Evolutionary conservation across 2,797 vertebrate genomes (phyloP).

Genomic region (Euphonia xanthogaster): DNA sequence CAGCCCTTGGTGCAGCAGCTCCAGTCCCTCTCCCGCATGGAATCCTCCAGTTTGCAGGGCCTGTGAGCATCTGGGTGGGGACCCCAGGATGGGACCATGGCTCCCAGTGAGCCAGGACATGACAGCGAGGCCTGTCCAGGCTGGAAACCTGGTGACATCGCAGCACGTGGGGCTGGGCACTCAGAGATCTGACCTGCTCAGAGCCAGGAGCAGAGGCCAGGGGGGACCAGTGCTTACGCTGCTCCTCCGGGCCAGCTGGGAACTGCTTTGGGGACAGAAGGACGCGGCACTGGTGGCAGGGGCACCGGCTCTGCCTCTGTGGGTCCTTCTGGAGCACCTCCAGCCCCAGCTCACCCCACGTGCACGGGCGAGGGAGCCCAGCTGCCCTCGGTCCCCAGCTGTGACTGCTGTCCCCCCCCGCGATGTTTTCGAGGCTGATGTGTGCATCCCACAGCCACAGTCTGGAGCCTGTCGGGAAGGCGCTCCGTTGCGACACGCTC

Average conservation of each 20-base stretch:
- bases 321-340: not conserved
- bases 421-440: not conserved
- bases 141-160: not conserved
- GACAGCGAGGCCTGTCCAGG: not conserved
- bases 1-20: not conserved
- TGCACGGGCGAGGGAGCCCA: fast-evolving
- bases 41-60: not conserved
- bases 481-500: not conserved
- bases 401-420: not conserved
- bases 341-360: not conserved
- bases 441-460: not conserved
- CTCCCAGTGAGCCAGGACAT: fast-evolving
- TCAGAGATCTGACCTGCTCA: not conserved
- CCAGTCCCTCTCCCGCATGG: not conserved
- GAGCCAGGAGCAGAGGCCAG: fast-evolving
- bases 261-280: not conserved
- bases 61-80: fast-evolving
- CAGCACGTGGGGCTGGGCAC: fast-evolving
- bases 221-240: fast-evolving
- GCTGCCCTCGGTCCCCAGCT: not conserved
- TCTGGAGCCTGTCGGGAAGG: not conserved
- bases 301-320: fast-evolving
- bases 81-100: not conserved
- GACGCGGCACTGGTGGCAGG: fast-evolving
- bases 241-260: fast-evolving